Conservation (phyloP, 2,888 invertebrate species). For the Watsonalla binaria region DNA sequence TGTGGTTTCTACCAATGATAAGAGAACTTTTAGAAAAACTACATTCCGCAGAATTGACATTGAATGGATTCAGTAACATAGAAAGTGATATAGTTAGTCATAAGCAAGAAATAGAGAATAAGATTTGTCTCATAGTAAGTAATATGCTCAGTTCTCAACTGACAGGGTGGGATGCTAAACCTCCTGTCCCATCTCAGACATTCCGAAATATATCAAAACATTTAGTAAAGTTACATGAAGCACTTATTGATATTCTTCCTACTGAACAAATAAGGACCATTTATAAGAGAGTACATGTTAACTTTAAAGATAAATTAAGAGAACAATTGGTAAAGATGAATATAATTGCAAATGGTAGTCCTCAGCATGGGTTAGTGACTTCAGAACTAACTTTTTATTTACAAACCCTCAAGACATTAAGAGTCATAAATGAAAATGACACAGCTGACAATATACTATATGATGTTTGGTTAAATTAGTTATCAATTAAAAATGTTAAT, state of each 20-base stretch:
- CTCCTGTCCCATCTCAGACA: slow-evolving; percentile 95
- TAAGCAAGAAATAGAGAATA: slow-evolving; percentile 93
- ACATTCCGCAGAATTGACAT: slow-evolving; percentile 68
- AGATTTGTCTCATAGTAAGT: slow-evolving; percentile 93
- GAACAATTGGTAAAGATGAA: slow-evolving; percentile 91
- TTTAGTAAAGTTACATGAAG: slow-evolving; percentile 94
- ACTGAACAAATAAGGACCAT: slow-evolving; percentile 86
- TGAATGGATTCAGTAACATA: slow-evolving; percentile 82
- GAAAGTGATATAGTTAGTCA: slow-evolving; percentile 92
- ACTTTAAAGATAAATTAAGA: slow-evolving; percentile 91
- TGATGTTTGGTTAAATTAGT: slow-evolving; percentile 88
- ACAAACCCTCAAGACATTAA: slow-evolving; percentile 89
- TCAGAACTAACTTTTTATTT: slow-evolving; percentile 94
- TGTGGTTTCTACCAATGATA: slow-evolving; percentile 88
- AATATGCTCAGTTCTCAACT: slow-evolving; percentile 90
- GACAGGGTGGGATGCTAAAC: slow-evolving; percentile 94
- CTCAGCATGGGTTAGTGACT: slow-evolving; percentile 96
- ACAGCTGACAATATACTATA: slow-evolving; percentile 87
- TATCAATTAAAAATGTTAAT: no score
- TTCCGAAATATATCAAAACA: slow-evolving; percentile 93
- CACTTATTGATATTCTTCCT: slow-evolving; percentile 91
- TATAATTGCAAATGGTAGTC: slow-evolving; percentile 96
- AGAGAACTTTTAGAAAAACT: slow-evolving; percentile 82
- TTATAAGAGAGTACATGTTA: slow-evolving; percentile 88
- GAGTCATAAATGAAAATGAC: slow-evolving; percentile 86